These are phyloP conservation scores for Galleria mellonella DNA, from an alignment of 1,140 invertebrate species.

Conservation along the genomic window DNA sequence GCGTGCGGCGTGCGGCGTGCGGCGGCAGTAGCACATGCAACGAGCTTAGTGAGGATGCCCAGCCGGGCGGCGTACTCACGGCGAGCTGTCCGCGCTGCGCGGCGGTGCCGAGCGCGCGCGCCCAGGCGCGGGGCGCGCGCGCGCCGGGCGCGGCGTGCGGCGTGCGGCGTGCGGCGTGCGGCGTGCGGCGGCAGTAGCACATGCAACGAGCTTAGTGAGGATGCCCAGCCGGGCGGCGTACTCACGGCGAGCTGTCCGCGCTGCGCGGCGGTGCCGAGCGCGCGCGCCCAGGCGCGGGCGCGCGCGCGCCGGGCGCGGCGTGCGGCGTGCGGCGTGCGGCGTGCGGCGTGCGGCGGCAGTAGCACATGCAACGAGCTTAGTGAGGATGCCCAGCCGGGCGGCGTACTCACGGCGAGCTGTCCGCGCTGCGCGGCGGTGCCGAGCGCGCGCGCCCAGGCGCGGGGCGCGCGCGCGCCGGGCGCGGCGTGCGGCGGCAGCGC, in stretches of 20 bases:
- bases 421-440: constrained; percentile 31
- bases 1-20: too few species aligned
- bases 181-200: constrained; percentile 78
- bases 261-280: constrained; percentile 49
- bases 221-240: constrained; percentile 24
- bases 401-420: constrained; percentile 77
- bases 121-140: constrained; percentile 79
- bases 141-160: constrained; percentile 17
- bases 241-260: constrained; percentile 28
- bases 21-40: too few species aligned
- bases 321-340: constrained; percentile 37
- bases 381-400: too few species aligned
- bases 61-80: constrained; percentile 75
- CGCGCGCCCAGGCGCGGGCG: constrained; percentile 78
- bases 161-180: constrained; percentile 28
- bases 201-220: constrained; percentile 77
- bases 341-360: too few species aligned
- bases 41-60: too few species aligned
- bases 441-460: constrained; percentile 77
- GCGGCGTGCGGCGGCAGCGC: constrained; percentile 24
- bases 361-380: too few species aligned
- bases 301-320: constrained; percentile 52
- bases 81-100: constrained; percentile 59
- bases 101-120: constrained; percentile 61
- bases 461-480: constrained; percentile 75